These are phyloP conservation scores for Koerneria pararmatus DNA, from an alignment of 2,888 invertebrate species.

Conservation along the genomic window DNA sequence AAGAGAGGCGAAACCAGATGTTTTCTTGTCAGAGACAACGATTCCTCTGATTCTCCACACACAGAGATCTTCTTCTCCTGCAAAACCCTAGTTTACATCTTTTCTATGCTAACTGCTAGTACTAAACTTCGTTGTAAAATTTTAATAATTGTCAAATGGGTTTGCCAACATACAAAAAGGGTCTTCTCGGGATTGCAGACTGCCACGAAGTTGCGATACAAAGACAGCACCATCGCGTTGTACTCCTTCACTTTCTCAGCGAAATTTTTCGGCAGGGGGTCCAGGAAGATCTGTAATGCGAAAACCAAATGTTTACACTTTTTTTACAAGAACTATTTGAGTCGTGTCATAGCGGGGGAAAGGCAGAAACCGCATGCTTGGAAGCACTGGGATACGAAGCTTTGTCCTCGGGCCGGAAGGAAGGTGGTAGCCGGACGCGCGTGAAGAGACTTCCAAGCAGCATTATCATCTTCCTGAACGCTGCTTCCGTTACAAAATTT, in stretches of 20 bases:
- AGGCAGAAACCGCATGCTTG: slow-evolving; percentile 22
- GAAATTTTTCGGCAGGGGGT: slow-evolving; percentile 33
- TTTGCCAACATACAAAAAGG: slow-evolving; percentile 33
- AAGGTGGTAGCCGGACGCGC: slow-evolving; percentile 42
- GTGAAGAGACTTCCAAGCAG: slow-evolving; percentile 54
- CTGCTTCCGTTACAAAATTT: too few species aligned
- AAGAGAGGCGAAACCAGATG: slow-evolving; percentile 44
- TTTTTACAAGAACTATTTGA: neutral
- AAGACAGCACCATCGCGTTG: slow-evolving; percentile 39
- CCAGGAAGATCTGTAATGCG: slow-evolving; percentile 31
- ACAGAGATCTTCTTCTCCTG: slow-evolving; percentile 7
- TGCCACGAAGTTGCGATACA: slow-evolving; percentile 44
- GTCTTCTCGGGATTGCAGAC: slow-evolving; percentile 35
- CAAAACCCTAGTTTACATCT: too few species aligned
- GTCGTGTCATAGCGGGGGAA: neutral
- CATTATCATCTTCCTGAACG: slow-evolving; percentile 36
- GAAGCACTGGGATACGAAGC: slow-evolving; percentile 26
- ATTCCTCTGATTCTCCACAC: slow-evolving; percentile 19
- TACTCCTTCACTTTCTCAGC: slow-evolving; percentile 39
- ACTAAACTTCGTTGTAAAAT: too few species aligned
- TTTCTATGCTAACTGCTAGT: too few species aligned
- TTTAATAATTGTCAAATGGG: neutral
- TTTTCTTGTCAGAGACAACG: slow-evolving; percentile 29
- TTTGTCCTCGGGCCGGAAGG: slow-evolving; percentile 36
- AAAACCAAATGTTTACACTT: neutral